Base-by-base conservation (phyloP, 2,113 vertebrate genomes). In the Rhabdornis inornatus region DNA sequence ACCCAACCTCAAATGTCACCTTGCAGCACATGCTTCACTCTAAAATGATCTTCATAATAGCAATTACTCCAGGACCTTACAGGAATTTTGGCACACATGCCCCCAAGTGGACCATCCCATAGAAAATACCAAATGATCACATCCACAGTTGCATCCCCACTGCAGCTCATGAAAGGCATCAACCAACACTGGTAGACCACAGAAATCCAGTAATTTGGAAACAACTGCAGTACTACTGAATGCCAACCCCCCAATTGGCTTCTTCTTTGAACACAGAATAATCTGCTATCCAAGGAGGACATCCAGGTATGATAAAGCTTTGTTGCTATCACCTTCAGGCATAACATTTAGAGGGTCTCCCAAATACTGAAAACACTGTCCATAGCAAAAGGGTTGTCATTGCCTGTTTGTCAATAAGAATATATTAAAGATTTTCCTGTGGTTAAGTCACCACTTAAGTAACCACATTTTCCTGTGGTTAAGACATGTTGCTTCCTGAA, bases 171-270 rank as follows among this genome's bases (percentile, higher is more conserved):
- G 11, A 90, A 63, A 83, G 21, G 39, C 60, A 77, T 59, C 64
- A 70, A 63, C 35, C 79, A 92, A 52, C 19, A 24, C 21, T n/a
- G 39, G 24, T 19, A 83, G 19, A 69, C 27, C 11, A 8, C 60
- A 92, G 82, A 93, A 77, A 92, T 70, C 68, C 89, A 70, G 31
- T 57, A 66, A 79, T 64, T 75, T 91, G 65, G 65, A 89, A 96
- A 89, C 9, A 8, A 78, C 24, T 21, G 24, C 35, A 63, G 50
- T 74, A 35, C 37, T 15, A 31, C 13, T 8, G 20, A 68, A 35
- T 3, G 13, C 47, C 47, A 92, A 49, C 11, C 10, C 19, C 19
- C 78, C 64, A 59, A 6, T 6, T 45, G 52, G 10, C 31, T 87
- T 77, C 24, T 70, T 44, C 52, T 82, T 44, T 1, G n/a, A 10